Conservation (phyloP, 92 coral and sea anemone genomes). For the Chrysogorgia sp. region DNA sequence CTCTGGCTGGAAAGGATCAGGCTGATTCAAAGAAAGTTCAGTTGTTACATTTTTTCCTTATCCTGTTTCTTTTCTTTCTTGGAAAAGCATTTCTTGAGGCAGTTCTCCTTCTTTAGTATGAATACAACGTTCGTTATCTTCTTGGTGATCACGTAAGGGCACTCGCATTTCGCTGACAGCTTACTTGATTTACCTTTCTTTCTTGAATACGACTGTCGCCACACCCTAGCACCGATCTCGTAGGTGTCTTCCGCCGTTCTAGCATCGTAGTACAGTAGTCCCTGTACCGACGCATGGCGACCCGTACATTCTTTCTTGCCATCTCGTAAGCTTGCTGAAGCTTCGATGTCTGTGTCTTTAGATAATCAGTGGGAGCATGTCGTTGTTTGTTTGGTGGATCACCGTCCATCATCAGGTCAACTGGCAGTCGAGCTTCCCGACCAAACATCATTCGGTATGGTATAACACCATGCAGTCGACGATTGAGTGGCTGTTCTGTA, state of each 20-base stretch:
- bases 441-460: too few species aligned
- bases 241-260: neutral
- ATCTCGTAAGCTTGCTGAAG: too few species aligned
- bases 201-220: neutral
- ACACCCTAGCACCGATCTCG: neutral
- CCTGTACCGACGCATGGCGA: neutral
- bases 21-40: neutral
- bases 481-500: too few species aligned
- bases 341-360: too few species aligned
- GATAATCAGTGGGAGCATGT: too few species aligned
- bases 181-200: neutral
- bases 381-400: too few species aligned
- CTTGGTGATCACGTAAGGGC: neutral
- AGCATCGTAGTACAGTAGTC: neutral
- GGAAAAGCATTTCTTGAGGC: neutral
- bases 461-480: too few species aligned
- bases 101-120: neutral
- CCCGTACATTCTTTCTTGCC: neutral
- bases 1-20: neutral
- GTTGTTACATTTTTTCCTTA: neutral
- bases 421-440: too few species aligned
- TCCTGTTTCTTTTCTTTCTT: neutral
- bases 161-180: neutral
- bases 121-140: neutral
- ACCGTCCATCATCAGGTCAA: too few species aligned